Evolutionary conservation across 1,140 invertebrate genomes (phyloP).

Genomic region (Pogonus chalceus): DNA sequence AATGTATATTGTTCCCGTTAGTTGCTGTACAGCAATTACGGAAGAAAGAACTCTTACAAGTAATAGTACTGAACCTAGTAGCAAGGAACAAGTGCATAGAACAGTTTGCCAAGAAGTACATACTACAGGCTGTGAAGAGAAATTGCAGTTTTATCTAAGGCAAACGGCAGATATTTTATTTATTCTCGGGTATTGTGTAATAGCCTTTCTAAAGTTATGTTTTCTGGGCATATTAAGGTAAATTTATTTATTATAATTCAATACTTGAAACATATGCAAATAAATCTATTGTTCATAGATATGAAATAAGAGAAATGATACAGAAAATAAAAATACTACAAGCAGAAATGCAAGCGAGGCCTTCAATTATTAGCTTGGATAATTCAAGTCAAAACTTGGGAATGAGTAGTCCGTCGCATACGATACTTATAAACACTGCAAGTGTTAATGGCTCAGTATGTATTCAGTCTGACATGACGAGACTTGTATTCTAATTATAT

Average conservation of each 20-base stretch:
- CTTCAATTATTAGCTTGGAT: conserved; percentile 10
- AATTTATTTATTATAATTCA: not conserved
- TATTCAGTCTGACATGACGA: not conserved
- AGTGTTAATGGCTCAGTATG: conserved; percentile 27
- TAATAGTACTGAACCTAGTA: not conserved
- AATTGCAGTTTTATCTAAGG: conserved; percentile 50
- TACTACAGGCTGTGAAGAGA: conserved; percentile 11
- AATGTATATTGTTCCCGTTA: not conserved
- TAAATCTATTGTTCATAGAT: conserved; percentile 24
- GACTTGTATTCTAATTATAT: too few relatives aligned
- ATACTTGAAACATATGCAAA: not conserved
- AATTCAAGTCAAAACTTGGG: conserved; percentile 1
- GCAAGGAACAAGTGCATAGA: not conserved
- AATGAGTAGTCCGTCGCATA: not conserved
- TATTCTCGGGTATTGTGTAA: conserved; percentile 79
- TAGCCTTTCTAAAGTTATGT: conserved; percentile 81
- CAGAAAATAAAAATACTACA: conserved; percentile 67
- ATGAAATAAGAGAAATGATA: conserved; percentile 82
- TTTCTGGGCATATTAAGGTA: conserved; percentile 71
- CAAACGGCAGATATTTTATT: conserved; percentile 71
- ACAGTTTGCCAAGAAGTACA: conserved; percentile 7
- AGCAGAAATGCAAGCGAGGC: conserved; percentile 40
- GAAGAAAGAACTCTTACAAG: conserved; percentile 2
- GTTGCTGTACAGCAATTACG: conserved; percentile 14
- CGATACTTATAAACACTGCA: not conserved